Percentiles rank a stretch among this genome's conserved stretches.
Evolutionary conservation across 2,113 vertebrate species (phyloP).

Genomic region (Nibea albiflora): DNA sequence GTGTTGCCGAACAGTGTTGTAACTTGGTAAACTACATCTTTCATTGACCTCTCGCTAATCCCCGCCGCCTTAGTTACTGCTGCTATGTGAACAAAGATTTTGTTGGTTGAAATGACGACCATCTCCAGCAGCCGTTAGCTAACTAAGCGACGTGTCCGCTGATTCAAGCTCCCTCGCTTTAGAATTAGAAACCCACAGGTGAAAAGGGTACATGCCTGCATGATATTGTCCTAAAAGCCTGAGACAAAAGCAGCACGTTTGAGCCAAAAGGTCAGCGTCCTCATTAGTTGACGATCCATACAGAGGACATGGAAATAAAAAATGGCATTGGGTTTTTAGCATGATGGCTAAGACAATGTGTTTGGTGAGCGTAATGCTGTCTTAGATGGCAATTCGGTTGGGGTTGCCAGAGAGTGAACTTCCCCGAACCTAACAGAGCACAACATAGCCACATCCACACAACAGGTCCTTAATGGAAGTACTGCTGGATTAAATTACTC

Average conservation of each 20-base stretch:
- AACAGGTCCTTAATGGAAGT: no score
- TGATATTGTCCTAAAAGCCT: background rate
- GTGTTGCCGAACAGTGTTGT: background rate
- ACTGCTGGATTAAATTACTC: no score
- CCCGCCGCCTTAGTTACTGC: background rate
- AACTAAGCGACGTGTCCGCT: no score
- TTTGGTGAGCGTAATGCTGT: no score
- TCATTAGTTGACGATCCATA: background rate
- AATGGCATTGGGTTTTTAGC: background rate
- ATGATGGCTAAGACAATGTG: no score
- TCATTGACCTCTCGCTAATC: background rate
- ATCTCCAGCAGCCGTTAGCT: no score
- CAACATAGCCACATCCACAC: no score
- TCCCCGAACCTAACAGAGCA: no score
- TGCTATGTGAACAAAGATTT: background rate
- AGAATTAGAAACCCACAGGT: background rate
- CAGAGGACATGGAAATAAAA: background rate
- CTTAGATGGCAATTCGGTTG: no score
- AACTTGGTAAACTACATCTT: background rate
- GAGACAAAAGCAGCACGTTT: background rate
- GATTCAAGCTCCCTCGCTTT: background rate
- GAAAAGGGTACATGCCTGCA: background rate
- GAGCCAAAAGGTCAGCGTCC: background rate
- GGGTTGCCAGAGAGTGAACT: no score
- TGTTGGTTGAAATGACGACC: background rate